phyloP scores from a whole-genome alignment of 1,140 invertebrate species.

The Nomia melanderi region DNA sequence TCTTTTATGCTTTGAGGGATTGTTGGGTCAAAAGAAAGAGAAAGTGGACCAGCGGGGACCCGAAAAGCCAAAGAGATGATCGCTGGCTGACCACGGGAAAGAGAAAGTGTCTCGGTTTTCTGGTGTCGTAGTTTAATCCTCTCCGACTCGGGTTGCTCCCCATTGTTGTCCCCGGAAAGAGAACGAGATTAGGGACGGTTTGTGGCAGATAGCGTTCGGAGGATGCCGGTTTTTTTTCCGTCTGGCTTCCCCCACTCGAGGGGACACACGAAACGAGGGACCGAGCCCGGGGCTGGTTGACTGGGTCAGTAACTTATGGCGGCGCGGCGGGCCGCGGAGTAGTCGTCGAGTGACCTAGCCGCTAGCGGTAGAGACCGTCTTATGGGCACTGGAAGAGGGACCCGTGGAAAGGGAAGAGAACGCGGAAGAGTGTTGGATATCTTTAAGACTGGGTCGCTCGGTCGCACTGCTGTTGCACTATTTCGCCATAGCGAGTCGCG shows the following conservation, averaged over 20 bases:
- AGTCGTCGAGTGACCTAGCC: conserved; percentile 70
- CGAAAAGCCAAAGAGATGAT: conserved; percentile 51
- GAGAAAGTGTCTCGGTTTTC: conserved; percentile 47
- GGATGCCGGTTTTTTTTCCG: conserved; percentile 23
- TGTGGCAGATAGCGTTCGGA: conserved; percentile 1
- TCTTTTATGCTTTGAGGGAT: neutral
- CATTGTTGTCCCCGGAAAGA: neutral
- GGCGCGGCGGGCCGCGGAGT: conserved; percentile 51
- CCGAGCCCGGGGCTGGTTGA: conserved; percentile 58
- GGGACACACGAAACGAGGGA: conserved; percentile 28
- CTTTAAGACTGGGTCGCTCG: conserved; percentile 80
- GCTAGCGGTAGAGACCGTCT: conserved; percentile 65
- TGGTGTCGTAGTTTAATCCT: neutral
- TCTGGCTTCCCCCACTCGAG: neutral
- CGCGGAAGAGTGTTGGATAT: conserved; percentile 79
- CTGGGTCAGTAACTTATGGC: conserved; percentile 72
- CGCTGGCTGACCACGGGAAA: conserved; percentile 18
- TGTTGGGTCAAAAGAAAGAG: conserved; percentile 21
- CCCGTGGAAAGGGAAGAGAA: conserved; percentile 79
- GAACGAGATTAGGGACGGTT: conserved; percentile 12
- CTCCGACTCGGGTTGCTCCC: neutral
- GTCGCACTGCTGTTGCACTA: conserved; percentile 78
- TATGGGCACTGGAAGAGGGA: conserved; percentile 56
- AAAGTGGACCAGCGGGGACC: conserved; percentile 17
- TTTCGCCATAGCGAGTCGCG: conserved; percentile 64